Percentiles rank a stretch among this genome's conserved stretches.
These are phyloP conservation scores for Zoanthus solanderi DNA, from an alignment of 92 coral and sea anemone species.

Conservation along the genomic window DNA sequence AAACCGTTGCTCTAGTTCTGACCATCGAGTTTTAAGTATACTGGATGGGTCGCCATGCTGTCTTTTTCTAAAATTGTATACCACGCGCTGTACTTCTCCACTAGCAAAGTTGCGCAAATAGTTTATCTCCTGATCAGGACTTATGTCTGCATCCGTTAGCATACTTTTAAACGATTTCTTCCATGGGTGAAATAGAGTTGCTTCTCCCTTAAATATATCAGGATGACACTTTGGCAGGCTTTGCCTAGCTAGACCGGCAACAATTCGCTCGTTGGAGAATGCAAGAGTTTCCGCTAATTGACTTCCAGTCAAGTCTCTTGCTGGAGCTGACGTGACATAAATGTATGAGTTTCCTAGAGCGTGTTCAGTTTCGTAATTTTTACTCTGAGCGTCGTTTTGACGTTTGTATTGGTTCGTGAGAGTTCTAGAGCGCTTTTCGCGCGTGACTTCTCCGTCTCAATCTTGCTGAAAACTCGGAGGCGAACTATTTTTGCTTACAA, in stretches of 20 bases:
- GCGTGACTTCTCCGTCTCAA: not conserved
- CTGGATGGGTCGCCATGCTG: constrained; percentile 67
- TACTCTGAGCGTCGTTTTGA: constrained; percentile 24
- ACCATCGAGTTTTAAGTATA: constrained; percentile 59
- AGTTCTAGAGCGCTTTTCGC: constrained; percentile 35
- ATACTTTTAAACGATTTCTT: constrained; percentile 65
- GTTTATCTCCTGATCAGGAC: constrained; percentile 64
- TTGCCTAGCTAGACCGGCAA: constrained; percentile 49
- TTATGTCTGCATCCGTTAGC: constrained; percentile 64
- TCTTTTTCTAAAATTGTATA: constrained; percentile 73
- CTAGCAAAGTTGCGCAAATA: constrained; percentile 70
- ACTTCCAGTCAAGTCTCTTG: constrained; percentile 33
- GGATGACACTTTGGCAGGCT: constrained; percentile 54
- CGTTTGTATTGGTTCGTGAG: constrained; percentile 8
- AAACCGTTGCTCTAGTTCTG: constrained; percentile 69
- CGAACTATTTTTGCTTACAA: no score
- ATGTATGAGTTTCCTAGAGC: not conserved
- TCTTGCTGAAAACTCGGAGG: no score
- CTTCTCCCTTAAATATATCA: constrained; percentile 46
- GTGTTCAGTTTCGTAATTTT: constrained; percentile 8
- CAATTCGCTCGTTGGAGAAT: constrained; percentile 20
- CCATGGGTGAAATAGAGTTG: constrained; percentile 79
- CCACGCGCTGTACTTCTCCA: constrained; percentile 63
- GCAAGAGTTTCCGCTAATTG: constrained; percentile 47
- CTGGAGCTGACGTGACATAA: constrained; percentile 48